These are phyloP conservation scores for Lytechinus pictus DNA, from an alignment of 35 echinoderm and acorn worm genomes.

Conservation along the genomic window DNA sequence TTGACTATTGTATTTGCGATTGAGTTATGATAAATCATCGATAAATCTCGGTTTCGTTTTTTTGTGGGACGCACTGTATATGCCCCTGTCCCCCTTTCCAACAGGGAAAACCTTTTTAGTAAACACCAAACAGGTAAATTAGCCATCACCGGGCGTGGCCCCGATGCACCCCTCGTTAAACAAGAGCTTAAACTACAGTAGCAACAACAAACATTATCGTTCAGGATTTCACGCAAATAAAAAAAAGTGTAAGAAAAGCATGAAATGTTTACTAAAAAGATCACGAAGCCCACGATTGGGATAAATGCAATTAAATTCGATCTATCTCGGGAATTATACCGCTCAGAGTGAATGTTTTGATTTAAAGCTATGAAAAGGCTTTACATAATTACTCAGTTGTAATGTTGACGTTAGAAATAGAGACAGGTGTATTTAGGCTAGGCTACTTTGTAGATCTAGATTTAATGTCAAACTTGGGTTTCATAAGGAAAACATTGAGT, in stretches of 20 bases:
- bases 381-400: neutral
- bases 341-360: neutral
- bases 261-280: neutral
- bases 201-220: neutral
- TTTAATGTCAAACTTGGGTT: neutral
- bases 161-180: neutral
- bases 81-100: too few species aligned
- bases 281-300: neutral
- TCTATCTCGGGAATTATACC: neutral
- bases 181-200: neutral
- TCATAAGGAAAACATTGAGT: neutral
- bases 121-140: neutral
- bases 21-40: too few species aligned
- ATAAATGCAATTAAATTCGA: neutral
- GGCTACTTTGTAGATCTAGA: neutral
- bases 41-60: too few species aligned
- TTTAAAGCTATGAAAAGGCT: neutral
- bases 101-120: neutral
- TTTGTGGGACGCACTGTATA: too few species aligned
- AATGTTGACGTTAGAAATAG: neutral
- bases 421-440: neutral
- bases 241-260: neutral
- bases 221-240: neutral
- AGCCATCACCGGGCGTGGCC: neutral
- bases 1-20: too few species aligned